Evolutionary conservation across 1,140 invertebrate genomes (phyloP).

Genomic region (Chionoecetes opilio): DNA sequence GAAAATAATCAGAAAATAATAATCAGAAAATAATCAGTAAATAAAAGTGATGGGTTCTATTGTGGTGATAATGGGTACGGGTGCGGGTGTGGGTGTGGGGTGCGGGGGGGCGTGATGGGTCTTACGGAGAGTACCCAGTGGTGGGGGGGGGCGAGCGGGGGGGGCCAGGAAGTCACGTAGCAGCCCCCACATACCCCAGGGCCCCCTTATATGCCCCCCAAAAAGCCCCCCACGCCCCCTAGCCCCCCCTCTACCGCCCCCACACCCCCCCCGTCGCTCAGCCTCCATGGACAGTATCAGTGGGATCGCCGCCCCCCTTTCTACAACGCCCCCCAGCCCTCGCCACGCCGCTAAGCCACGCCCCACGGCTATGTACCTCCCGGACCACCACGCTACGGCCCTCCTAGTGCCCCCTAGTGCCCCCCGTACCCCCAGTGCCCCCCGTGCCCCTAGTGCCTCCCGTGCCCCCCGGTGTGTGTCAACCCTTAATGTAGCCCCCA

Average conservation of each 20-base stretch:
- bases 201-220: background rate
- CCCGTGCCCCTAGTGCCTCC: background rate
- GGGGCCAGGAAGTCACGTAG: conserved; percentile 70
- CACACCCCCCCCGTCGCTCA: conserved; percentile 61
- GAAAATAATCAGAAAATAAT: too few relatives aligned
- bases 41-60: too few relatives aligned
- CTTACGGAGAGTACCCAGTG: conserved; percentile 76
- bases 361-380: conserved; percentile 67
- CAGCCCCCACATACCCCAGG: conserved; percentile 54
- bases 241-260: background rate
- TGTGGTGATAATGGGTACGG: background rate
- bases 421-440: background rate
- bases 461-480: background rate
- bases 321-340: background rate
- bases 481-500: too few relatives aligned
- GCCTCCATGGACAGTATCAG: conserved; percentile 68
- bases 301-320: background rate
- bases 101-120: conserved; percentile 46
- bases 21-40: too few relatives aligned
- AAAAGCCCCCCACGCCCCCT: conserved; percentile 61
- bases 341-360: conserved; percentile 24
- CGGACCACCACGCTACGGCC: background rate
- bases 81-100: background rate
- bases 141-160: conserved; percentile 3
- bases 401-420: background rate